Conservation (phyloP, 2,888 invertebrate genomes). For the Mythimna albipuncta region DNA sequence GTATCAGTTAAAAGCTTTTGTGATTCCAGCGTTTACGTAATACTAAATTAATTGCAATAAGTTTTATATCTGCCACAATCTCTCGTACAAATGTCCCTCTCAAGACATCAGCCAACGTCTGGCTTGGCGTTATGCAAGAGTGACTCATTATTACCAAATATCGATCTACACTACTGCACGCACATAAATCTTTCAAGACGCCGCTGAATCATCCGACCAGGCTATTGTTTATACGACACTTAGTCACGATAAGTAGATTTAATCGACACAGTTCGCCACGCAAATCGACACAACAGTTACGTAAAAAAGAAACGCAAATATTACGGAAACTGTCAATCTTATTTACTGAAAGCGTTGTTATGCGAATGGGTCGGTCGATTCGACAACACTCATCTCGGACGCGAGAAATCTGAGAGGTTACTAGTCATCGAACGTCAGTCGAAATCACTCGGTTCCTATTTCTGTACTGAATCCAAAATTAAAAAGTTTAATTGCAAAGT, state of each 20-base stretch:
- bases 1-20: conserved; percentile 40
- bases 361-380: conserved; percentile 66
- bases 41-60: conserved; percentile 69
- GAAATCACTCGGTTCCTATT: conserved; percentile 32
- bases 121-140: conserved; percentile 74
- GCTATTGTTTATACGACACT: conserved; percentile 76
- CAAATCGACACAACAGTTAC: conserved; percentile 68
- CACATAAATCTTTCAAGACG: conserved; percentile 67
- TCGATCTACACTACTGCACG: conserved; percentile 66
- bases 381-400: conserved; percentile 53
- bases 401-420: conserved; percentile 9
- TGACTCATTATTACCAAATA: conserved; percentile 81
- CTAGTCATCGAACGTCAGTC: conserved; percentile 28
- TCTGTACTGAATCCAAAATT: conserved; percentile 20
- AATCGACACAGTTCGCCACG: conserved; percentile 46
- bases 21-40: conserved; percentile 69
- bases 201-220: conserved; percentile 73
- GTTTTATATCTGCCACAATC: conserved; percentile 68
- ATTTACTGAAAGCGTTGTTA: conserved; percentile 66
- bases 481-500: conserved; percentile 47
- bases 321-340: conserved; percentile 72
- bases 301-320: conserved; percentile 76
- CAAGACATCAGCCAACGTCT: conserved; percentile 69
- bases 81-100: conserved; percentile 67
- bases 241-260: conserved; percentile 69